Evolutionary conservation across 1,140 invertebrate genomes (phyloP).

Genomic region (Acromyrmex heyeri): DNA sequence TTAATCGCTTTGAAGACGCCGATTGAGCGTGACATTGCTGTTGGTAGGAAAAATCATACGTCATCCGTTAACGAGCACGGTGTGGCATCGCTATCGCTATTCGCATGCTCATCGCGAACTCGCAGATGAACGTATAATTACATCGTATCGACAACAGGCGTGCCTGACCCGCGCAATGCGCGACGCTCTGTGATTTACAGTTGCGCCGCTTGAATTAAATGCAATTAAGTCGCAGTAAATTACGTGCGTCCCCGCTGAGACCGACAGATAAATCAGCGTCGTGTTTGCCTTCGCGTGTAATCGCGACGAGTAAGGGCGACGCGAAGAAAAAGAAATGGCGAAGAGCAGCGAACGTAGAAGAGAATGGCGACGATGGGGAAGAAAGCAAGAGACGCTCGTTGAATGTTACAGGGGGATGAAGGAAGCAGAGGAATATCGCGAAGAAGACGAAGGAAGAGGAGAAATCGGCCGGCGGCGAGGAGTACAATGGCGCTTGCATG

Average conservation of each 20-base stretch:
- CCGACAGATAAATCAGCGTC: constrained; percentile 77
- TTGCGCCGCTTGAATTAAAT: constrained; percentile 80
- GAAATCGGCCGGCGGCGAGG: constrained; percentile 53
- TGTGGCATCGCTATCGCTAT: constrained; percentile 32
- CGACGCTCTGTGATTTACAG: constrained; percentile 80
- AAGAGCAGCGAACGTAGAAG: not conserved
- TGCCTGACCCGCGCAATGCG: constrained; percentile 78
- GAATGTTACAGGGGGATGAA: not conserved
- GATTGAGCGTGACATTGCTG: not conserved
- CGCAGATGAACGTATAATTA: constrained; percentile 77
- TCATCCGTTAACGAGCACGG: constrained; percentile 40
- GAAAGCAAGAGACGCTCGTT: not conserved
- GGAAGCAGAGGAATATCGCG: not conserved
- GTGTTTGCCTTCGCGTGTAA: constrained; percentile 77
- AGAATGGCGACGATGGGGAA: not conserved
- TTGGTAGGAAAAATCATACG: not conserved
- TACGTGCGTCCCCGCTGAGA: constrained; percentile 68
- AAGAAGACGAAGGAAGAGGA: constrained; percentile 14
- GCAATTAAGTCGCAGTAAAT: constrained; percentile 82
- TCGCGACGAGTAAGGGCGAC: constrained; percentile 51
- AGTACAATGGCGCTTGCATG: constrained; percentile 52
- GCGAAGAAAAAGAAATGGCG: constrained; percentile 42
- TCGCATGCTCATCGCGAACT: constrained; percentile 27
- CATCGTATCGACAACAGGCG: constrained; percentile 78
- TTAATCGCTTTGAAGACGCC: constrained; percentile 28